Conservation (phyloP, 2,797 vertebrate genomes). For the Semotilus atromaculatus region DNA sequence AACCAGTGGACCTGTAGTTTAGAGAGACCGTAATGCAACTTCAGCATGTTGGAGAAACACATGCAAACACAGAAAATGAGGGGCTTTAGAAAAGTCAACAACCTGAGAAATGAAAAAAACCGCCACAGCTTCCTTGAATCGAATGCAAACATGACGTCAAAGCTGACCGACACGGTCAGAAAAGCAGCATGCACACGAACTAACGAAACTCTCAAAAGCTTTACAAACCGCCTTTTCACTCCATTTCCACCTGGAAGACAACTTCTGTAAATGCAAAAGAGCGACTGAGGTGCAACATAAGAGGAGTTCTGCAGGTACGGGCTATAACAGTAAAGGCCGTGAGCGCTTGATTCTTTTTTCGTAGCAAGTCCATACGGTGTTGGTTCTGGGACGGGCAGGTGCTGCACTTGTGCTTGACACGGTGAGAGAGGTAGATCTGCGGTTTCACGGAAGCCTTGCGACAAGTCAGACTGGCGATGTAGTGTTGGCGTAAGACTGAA, state of each 20-base stretch:
- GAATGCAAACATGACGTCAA: background rate
- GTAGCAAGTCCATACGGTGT: background rate
- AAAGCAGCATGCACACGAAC: background rate
- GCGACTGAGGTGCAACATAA: background rate
- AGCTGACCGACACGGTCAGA: background rate
- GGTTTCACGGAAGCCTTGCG: constrained; percentile 55
- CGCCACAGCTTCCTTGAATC: background rate
- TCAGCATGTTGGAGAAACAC: background rate
- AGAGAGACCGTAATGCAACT: background rate
- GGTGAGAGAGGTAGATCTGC: constrained; percentile 72
- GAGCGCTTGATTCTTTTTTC: background rate
- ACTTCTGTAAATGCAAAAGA: background rate
- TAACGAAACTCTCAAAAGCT: background rate
- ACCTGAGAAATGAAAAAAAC: constrained; percentile 5
- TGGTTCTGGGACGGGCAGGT: constrained; percentile 21
- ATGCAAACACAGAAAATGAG: background rate
- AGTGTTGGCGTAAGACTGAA: background rate
- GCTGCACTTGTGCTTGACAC: constrained; percentile 22
- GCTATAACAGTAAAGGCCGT: background rate
- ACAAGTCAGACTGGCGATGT: constrained; percentile 43
- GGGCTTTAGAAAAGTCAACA: background rate
- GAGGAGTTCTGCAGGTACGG: background rate
- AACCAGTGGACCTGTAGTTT: background rate
- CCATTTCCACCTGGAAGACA: background rate
- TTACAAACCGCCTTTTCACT: background rate